These are phyloP conservation scores for Colletes collaris DNA, from an alignment of 2,888 invertebrate genomes.

Conservation along the genomic window DNA sequence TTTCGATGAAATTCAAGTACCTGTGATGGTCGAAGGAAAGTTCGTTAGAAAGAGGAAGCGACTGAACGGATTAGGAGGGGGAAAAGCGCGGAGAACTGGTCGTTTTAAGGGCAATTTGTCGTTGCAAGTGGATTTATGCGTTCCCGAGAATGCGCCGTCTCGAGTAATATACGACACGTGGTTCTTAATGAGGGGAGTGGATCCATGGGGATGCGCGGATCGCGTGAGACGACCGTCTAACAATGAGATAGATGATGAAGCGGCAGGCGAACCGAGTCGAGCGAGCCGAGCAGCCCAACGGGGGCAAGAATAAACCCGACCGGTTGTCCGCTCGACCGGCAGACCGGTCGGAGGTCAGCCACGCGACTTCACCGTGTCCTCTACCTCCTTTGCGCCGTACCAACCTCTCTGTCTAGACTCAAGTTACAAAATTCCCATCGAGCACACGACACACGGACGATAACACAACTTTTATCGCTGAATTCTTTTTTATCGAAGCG, in stretches of 20 bases:
- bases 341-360: conserved; percentile 65
- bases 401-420: too few relatives aligned
- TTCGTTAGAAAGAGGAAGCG: too few relatives aligned
- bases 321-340: conserved; percentile 21
- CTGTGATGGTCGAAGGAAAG: too few relatives aligned
- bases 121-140: conserved; percentile 61
- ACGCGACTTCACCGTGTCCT: conserved; percentile 67
- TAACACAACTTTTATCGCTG: too few relatives aligned
- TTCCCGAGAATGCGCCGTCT: conserved; percentile 47
- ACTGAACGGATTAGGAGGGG: conserved; percentile 4
- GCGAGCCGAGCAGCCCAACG: conserved; percentile 23
- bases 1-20: too few relatives aligned
- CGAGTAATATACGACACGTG: conserved; percentile 61
- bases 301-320: conserved; percentile 33
- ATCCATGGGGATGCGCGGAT: conserved; percentile 70
- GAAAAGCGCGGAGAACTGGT: not conserved
- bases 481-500: too few relatives aligned
- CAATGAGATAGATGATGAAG: conserved; percentile 76
- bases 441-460: too few relatives aligned
- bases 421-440: too few relatives aligned
- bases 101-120: conserved; percentile 60
- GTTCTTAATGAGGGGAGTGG: conserved; percentile 69
- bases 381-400: not conserved
- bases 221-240: conserved; percentile 71
- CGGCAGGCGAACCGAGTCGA: conserved; percentile 69